These are phyloP conservation scores for Conopomorpha cramerella DNA, from an alignment of 1,140 invertebrate species.

Conservation along the genomic window DNA sequence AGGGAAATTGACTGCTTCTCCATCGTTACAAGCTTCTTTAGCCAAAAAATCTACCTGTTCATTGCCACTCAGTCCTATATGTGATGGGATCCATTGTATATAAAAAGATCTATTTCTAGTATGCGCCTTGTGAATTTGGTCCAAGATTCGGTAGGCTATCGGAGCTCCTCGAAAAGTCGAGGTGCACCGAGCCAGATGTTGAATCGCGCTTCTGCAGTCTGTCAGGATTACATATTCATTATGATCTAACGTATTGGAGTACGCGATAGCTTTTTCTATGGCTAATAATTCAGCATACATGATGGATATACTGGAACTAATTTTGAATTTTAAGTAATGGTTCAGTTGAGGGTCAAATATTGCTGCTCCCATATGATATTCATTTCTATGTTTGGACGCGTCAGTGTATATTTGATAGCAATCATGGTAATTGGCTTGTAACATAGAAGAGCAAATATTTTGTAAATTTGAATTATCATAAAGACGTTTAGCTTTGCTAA, in stretches of 20 bases:
- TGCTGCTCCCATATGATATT: not conserved
- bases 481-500: not conserved
- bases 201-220: slow-evolving; percentile 2
- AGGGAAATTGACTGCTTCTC: not conserved
- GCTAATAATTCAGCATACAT: slow-evolving; percentile 2
- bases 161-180: not conserved
- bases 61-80: slow-evolving; percentile 3
- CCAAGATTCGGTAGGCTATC: slow-evolving; percentile 1
- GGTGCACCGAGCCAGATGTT: slow-evolving; percentile 2
- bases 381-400: not conserved
- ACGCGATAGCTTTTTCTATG: slow-evolving; percentile 1
- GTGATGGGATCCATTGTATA: slow-evolving; percentile 5
- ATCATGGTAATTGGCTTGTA: not conserved
- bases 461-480: not conserved
- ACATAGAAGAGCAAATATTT: not conserved
- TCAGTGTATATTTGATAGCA: not conserved
- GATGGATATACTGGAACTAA: not conserved
- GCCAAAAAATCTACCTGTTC: slow-evolving; percentile 1
- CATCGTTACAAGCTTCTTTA: not conserved
- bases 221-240: slow-evolving; percentile 1
- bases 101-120: not conserved
- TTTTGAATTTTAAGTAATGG: not conserved
- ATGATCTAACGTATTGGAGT: not conserved
- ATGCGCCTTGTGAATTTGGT: not conserved
- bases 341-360: not conserved